Base-by-base conservation (phyloP, 2,888 invertebrate species). In the Dryocosmus kuriphilus region DNA sequence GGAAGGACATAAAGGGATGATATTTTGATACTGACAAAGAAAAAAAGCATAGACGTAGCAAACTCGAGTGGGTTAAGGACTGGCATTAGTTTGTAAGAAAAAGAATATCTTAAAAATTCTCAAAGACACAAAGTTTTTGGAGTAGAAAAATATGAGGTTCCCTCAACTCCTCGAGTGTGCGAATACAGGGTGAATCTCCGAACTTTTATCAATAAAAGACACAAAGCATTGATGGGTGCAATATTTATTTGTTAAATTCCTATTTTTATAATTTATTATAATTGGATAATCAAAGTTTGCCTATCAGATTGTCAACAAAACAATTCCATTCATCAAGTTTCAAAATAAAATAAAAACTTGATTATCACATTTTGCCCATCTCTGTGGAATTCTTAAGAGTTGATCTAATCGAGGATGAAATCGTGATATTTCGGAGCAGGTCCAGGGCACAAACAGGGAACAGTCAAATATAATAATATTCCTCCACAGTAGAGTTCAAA, bases 31-130 rank as follows among this genome's bases (percentile, higher is more conserved):
- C 4, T 22, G 7, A 63, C 27, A 41, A 41, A 38, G 22, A 41
- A 24, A 65, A 38, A 19, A 16, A 24, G 16, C 41, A 46, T 46
- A 71, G 71, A 71, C n/a, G 51, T 67, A 67, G 32, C 4, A 32
- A 55, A 71, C 32, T 51, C 27, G 30, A 51, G 71, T 71, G 71
- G 71, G 55, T 51, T 22, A 27, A 51, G 9, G 51, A 51, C 51
- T 32, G 46, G 71, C 55, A 71, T 51, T 71, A 71, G 30, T 51
- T 71, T 71, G 1, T 55, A 71, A 71, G 32, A 71, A 51, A 67
- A 71, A 27, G 30, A 51, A 8, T 32, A 11, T 51, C 30, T 19
- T 6, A 16, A 2, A 27, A 16, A 24, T 14, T 16, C 35, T 71
- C 27, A 19, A 22, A 16, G n/a, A n/a, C 27, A 27, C 11, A 46